These are phyloP conservation scores for Bubalus kerabau DNA, from an alignment of 2,113 vertebrate genomes.

Conservation along the genomic window DNA sequence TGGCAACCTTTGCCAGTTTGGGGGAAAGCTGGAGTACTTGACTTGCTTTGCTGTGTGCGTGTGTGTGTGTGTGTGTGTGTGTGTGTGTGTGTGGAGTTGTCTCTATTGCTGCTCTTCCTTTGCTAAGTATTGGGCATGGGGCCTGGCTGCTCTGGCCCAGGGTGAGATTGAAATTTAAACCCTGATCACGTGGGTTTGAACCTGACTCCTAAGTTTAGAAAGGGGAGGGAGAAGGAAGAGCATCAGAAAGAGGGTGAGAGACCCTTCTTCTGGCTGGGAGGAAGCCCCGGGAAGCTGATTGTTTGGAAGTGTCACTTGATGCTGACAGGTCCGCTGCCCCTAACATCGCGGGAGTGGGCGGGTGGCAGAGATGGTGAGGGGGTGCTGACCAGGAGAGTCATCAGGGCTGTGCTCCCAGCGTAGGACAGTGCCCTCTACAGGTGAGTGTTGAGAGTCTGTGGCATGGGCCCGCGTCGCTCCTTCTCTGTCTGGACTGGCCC, in stretches of 20 bases:
- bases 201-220: not conserved
- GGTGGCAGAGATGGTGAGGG: not conserved
- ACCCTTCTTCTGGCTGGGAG: not conserved
- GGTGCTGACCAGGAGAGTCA: not conserved
- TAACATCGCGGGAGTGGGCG: not conserved
- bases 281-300: not conserved
- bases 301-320: constrained; percentile 3
- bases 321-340: not conserved
- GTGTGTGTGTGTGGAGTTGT: not conserved
- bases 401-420: not conserved
- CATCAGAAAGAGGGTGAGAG: not conserved
- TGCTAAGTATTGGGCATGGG: not conserved
- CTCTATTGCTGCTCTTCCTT: not conserved
- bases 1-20: not conserved
- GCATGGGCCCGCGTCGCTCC: not conserved
- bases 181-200: not conserved
- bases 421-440: not conserved
- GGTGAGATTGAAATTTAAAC: not conserved
- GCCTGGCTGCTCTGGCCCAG: not conserved
- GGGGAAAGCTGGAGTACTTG: not conserved
- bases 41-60: not conserved
- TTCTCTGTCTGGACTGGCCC: not conserved
- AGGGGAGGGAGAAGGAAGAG: not conserved
- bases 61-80: not conserved
- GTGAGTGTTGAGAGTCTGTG: not conserved